phyloP scores from a whole-genome alignment of 2,888 invertebrate genomes.

The Conus canariensis region DNA sequence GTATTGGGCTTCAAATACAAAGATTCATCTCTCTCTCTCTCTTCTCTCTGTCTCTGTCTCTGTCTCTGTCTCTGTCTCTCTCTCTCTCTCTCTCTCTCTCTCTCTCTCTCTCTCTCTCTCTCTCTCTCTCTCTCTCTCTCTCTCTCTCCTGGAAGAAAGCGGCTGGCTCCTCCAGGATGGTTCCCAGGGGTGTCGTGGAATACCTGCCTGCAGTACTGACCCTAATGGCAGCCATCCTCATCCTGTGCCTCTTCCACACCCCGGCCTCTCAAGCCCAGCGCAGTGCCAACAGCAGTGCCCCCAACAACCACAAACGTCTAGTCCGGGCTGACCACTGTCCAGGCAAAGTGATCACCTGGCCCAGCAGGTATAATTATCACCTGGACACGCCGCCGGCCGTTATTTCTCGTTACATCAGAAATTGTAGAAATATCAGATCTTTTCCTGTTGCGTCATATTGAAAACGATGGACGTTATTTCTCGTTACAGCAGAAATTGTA shows the following conservation, averaged over 20 bases:
- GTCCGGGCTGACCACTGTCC: background rate
- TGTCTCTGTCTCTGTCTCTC: slow-evolving; percentile 5
- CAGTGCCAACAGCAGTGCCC: background rate
- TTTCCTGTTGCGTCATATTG: too few relatives aligned
- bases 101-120: slow-evolving; percentile 14
- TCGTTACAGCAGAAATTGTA: too few relatives aligned
- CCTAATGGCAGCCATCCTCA: background rate
- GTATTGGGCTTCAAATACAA: too few relatives aligned
- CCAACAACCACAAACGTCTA: background rate
- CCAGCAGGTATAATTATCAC: background rate
- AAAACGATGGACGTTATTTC: too few relatives aligned
- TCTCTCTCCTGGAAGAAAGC: background rate
- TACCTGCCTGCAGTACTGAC: background rate
- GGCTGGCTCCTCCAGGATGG: too few relatives aligned
- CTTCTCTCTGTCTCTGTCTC: background rate
- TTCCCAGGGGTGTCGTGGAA: too few relatives aligned
- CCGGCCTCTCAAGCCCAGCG: background rate
- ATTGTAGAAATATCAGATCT: too few relatives aligned
- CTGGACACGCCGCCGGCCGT: too few relatives aligned
- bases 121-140: background rate
- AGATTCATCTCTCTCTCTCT: too few relatives aligned
- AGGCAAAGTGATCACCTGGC: background rate
- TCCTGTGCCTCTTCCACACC: background rate
- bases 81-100: slow-evolving; percentile 6
- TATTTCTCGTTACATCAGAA: too few relatives aligned